Percentiles rank a stretch among this genome's conserved stretches.
Evolutionary conservation across 2,888 invertebrate species (phyloP).

Genomic region (Drosophila ustulata): DNA sequence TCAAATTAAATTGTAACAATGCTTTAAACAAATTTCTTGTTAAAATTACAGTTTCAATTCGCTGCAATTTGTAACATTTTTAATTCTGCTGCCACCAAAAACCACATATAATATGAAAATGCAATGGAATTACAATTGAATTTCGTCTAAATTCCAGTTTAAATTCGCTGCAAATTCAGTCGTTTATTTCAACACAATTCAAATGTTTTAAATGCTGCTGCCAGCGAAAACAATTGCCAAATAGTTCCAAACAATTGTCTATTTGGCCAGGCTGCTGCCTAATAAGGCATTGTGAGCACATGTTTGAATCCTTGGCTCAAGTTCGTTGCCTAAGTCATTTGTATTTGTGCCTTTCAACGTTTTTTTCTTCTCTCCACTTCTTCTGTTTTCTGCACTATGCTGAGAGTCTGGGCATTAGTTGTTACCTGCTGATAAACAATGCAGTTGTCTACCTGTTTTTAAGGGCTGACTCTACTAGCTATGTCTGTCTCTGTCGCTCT

Average conservation of each 20-base stretch:
- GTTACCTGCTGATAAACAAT: conserved; percentile 75
- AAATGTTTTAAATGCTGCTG: too few species aligned
- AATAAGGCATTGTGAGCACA: conserved; percentile 31
- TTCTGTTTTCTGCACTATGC: conserved; percentile 16
- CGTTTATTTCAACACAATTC: too few species aligned
- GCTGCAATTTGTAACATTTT: too few species aligned
- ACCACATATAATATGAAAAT: too few species aligned
- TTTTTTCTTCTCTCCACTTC: background rate
- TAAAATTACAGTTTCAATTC: too few species aligned
- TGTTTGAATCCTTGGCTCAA: conserved; percentile 37
- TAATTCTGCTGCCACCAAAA: too few species aligned
- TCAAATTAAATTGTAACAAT: too few species aligned
- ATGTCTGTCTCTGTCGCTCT: conserved; percentile 1
- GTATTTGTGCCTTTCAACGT: conserved; percentile 12
- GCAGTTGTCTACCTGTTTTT: conserved; percentile 72
- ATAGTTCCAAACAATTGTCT: background rate
- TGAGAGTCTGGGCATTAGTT: conserved; percentile 61
- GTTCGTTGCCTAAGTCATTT: conserved; percentile 62
- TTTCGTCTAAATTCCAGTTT: too few species aligned
- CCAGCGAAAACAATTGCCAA: too few species aligned
- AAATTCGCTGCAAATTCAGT: too few species aligned
- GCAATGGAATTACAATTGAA: too few species aligned
- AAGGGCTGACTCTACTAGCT: conserved; percentile 49
- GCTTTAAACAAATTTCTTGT: too few species aligned
- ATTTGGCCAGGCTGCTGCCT: conserved; percentile 7